Conservation (phyloP, 2,797 vertebrate genomes). For the Pogoniulus pusillus region DNA sequence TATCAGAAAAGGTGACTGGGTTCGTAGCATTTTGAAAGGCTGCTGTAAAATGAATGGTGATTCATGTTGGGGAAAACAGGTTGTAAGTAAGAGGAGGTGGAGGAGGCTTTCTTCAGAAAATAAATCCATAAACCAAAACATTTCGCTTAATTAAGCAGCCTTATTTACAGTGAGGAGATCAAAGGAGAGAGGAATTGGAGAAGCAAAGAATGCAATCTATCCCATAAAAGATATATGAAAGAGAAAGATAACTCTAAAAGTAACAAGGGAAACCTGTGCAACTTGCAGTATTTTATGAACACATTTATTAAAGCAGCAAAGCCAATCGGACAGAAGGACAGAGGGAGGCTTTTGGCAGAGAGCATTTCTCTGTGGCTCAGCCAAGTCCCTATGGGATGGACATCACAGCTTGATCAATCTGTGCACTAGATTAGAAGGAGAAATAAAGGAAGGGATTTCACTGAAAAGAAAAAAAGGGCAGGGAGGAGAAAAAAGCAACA, state of each 20-base stretch:
- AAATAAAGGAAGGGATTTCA: no score
- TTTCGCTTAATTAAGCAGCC: conserved; percentile 45
- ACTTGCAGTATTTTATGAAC: neutral
- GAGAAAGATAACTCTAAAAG: conserved; percentile 49
- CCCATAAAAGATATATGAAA: conserved; percentile 40
- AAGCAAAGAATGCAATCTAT: conserved; percentile 22
- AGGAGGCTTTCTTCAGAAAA: conserved; percentile 44
- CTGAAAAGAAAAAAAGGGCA: neutral
- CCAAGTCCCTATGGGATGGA: neutral
- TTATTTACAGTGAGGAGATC: conserved; percentile 55
- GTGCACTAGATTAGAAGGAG: no score
- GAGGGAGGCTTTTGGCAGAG: neutral
- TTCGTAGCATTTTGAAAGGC: neutral
- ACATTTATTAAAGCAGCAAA: conserved; percentile 2
- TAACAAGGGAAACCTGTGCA: conserved; percentile 46
- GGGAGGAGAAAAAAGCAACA: neutral
- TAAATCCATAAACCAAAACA: conserved; percentile 25
- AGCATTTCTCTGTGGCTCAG: conserved; percentile 9
- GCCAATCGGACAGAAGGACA: neutral
- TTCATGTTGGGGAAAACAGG: neutral
- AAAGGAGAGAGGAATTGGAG: conserved; percentile 48
- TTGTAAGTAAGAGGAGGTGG: conserved; percentile 24
- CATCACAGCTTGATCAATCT: neutral
- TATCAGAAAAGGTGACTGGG: neutral
- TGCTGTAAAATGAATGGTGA: neutral